phyloP scores from a whole-genome alignment of 2,888 invertebrate species.

The Drosophila tanythrix region DNA sequence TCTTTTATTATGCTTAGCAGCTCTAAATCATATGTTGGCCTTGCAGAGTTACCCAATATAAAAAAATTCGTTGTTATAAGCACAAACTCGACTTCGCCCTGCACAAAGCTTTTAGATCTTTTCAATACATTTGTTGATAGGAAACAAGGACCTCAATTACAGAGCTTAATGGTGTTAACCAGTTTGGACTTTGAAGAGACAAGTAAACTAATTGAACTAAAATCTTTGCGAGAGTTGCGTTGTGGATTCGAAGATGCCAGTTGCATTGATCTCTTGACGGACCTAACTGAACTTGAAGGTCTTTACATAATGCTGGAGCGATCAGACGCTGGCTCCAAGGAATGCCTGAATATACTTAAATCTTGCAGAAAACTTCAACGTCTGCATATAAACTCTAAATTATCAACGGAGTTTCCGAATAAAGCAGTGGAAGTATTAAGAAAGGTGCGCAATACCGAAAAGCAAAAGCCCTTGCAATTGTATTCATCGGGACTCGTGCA shows the following conservation, averaged over 20 bases:
- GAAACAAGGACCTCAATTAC: not conserved
- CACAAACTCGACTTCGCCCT: conserved; percentile 22
- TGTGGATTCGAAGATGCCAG: conserved; percentile 28
- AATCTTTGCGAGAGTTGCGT: conserved; percentile 16
- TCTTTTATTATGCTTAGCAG: conserved; percentile 19
- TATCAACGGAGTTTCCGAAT: conserved; percentile 22
- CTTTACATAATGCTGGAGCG: conserved; percentile 37
- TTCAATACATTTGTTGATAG: conserved; percentile 18
- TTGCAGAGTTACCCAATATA: conserved; percentile 30
- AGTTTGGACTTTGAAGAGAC: conserved; percentile 24
- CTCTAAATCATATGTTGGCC: conserved; percentile 19
- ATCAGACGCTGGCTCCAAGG: conserved; percentile 19
- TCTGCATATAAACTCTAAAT: conserved; percentile 28
- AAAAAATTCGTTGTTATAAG: conserved; percentile 25
- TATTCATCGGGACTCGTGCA: conserved; percentile 32
- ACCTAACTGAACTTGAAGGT: conserved; percentile 37
- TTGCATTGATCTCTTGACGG: conserved; percentile 36
- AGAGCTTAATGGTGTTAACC: conserved; percentile 13
- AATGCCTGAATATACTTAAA: conserved; percentile 33
- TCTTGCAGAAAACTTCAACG: conserved; percentile 30
- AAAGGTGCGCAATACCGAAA: conserved; percentile 16
- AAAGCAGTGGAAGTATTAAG: conserved; percentile 18
- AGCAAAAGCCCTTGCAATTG: conserved; percentile 36
- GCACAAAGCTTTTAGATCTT: conserved; percentile 12
- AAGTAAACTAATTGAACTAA: conserved; percentile 23